Evolutionary conservation across 2,888 invertebrate genomes (phyloP).

Genomic region (Campoplex nolae): DNA sequence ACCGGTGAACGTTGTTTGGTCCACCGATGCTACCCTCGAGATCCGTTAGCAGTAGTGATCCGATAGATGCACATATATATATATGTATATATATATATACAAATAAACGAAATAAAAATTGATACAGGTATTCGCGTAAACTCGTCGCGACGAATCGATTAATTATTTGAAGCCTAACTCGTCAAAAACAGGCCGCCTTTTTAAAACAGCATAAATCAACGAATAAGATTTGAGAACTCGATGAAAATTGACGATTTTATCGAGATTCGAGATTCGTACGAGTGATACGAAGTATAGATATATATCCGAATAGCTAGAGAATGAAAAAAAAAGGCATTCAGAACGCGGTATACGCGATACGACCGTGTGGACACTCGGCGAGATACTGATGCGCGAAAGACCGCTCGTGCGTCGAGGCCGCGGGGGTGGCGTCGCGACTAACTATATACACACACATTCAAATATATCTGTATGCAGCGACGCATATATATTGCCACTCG

Average conservation of each 20-base stretch:
- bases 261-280: background rate
- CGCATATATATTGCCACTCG: slow-evolving; percentile 29
- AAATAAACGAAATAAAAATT: background rate
- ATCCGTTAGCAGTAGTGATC: slow-evolving; percentile 26
- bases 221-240: background rate
- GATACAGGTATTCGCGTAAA: background rate
- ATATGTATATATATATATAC: background rate
- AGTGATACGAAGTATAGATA: too few species aligned
- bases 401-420: slow-evolving; percentile 65
- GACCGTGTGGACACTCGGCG: slow-evolving; percentile 65
- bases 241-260: slow-evolving; percentile 9
- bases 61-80: slow-evolving; percentile 2
- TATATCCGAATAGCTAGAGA: background rate
- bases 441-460: slow-evolving; percentile 13
- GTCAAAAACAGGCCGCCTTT: slow-evolving; percentile 1
- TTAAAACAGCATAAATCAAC: background rate
- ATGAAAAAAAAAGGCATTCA: slow-evolving; percentile 26
- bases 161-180: slow-evolving; percentile 9
- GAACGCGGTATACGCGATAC: slow-evolving; percentile 61
- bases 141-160: background rate
- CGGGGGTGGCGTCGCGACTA: slow-evolving; percentile 56
- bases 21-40: slow-evolving; percentile 25
- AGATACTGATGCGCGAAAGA: slow-evolving; percentile 68
- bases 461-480: background rate
- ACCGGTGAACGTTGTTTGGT: slow-evolving; percentile 37